A percentile compares a stretch with the other conserved stretches of the same genome.
phyloP scores from a whole-genome alignment of 2,113 vertebrate genomes.

The Pluvianellus socialis region DNA sequence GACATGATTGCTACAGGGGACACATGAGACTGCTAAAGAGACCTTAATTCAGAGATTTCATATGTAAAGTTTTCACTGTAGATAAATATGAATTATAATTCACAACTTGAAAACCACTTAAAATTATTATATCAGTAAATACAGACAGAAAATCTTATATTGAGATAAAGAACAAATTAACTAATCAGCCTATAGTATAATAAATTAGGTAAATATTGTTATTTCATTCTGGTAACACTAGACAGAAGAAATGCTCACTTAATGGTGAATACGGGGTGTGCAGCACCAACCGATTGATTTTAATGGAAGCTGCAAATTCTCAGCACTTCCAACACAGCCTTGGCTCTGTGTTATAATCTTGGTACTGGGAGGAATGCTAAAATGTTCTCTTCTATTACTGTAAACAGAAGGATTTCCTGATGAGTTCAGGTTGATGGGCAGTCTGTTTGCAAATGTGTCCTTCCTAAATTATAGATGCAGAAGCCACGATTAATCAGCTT shows the following conservation, averaged over 20 bases:
- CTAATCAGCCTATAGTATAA: not conserved
- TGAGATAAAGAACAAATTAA: not conserved
- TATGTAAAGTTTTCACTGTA: not conserved
- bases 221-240: not conserved
- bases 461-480: constrained; percentile 21
- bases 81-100: not conserved
- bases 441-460: not conserved
- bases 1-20: not conserved
- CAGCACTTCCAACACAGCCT: not conserved
- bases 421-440: not conserved
- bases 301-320: not conserved
- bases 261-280: not conserved
- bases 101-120: not conserved
- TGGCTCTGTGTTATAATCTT: not conserved
- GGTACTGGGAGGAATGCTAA: not conserved
- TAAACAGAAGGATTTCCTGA: not conserved
- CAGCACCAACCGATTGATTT: not conserved
- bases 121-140: not conserved
- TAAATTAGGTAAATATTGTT: not conserved
- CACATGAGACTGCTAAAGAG: not conserved
- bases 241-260: not conserved
- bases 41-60: not conserved
- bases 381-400: not conserved
- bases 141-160: not conserved
- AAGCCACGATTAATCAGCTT: constrained; percentile 15